Conservation (phyloP, 2,888 invertebrate species). For the Catocala fraxini region DNA sequence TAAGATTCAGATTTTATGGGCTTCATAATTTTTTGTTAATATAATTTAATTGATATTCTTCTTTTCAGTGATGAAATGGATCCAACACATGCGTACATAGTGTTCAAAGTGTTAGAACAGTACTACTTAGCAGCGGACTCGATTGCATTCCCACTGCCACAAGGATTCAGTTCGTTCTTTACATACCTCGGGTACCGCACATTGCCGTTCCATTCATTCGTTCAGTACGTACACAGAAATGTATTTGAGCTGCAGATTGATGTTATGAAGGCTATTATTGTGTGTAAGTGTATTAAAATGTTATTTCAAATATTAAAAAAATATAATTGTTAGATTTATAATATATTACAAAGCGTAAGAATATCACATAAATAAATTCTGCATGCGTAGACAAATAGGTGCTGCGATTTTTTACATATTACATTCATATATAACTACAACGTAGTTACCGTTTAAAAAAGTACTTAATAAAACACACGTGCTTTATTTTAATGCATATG, state of each 20-base stretch:
- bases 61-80: conserved; percentile 91
- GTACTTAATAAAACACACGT: no score
- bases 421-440: no score
- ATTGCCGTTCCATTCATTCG: conserved; percentile 92
- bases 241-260: conserved; percentile 96
- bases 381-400: no score
- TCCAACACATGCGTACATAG: conserved; percentile 89
- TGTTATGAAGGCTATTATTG: conserved; percentile 94
- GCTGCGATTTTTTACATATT: no score
- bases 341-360: no score
- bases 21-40: no score
- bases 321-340: no score
- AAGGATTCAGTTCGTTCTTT: conserved; percentile 96
- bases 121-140: conserved; percentile 93
- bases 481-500: no score
- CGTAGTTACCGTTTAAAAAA: no score
- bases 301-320: no score
- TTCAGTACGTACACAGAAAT: conserved; percentile 94
- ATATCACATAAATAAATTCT: no score
- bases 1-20: no score
- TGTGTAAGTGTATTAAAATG: conserved; percentile 82
- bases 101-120: conserved; percentile 94
- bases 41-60: not conserved
- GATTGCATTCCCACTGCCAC: conserved; percentile 92
- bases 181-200: conserved; percentile 95